Conservation (phyloP, 1,140 invertebrate genomes). For the Schlechtendalia chinensis region DNA sequence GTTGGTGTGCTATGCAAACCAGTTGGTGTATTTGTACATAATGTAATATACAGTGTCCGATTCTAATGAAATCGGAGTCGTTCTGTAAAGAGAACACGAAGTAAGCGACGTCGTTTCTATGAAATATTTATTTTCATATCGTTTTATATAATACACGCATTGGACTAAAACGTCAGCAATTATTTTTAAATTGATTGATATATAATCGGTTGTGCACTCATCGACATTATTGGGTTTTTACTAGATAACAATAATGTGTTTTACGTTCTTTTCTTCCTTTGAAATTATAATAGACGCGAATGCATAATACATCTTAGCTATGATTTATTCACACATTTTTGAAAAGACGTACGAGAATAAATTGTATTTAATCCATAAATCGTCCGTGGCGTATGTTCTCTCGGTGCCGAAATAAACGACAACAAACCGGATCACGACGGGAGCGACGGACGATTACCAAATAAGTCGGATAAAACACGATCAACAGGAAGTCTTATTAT, state of each 20-base stretch:
- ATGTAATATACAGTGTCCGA: not conserved
- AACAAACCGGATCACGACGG: not conserved
- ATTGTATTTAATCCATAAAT: not conserved
- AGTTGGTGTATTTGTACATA: not conserved
- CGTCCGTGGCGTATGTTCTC: not conserved
- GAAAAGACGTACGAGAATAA: too few relatives aligned
- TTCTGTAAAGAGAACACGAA: not conserved
- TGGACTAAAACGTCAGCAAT: not conserved
- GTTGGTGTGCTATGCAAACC: not conserved
- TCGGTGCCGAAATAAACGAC: not conserved
- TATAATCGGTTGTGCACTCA: not conserved
- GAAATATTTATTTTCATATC: not conserved
- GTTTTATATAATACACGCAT: not conserved
- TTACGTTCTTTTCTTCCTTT: too few relatives aligned
- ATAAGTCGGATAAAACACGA: constrained; percentile 26
- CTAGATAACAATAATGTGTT: too few relatives aligned
- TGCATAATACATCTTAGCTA: too few relatives aligned
- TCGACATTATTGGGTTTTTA: too few relatives aligned
- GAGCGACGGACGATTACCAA: not conserved
- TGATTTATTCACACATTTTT: too few relatives aligned
- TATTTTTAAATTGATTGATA: too few relatives aligned
- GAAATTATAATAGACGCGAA: too few relatives aligned
- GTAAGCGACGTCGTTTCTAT: not conserved
- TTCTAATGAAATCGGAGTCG: not conserved
- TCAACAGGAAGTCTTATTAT: constrained; percentile 44